phyloP scores from a whole-genome alignment of 1,140 invertebrate species.

The Aphaenogaster floridana region DNA sequence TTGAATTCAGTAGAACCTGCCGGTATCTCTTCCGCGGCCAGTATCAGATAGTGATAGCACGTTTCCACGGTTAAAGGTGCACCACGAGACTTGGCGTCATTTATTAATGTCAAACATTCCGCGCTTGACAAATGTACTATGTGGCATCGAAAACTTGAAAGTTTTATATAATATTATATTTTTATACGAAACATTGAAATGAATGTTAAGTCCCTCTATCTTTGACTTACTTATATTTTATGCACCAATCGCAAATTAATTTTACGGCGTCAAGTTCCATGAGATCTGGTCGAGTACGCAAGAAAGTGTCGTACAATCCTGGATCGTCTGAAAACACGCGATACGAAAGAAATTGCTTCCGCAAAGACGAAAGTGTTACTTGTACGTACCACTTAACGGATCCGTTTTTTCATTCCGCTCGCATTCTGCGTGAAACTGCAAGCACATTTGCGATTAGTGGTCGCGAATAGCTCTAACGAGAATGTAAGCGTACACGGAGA shows the following conservation, averaged over 20 bases:
- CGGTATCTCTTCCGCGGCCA: conserved; percentile 88
- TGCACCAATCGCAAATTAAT: conserved; percentile 88
- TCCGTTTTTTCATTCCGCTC: background rate
- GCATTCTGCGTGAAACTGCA: conserved; percentile 46
- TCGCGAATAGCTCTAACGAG: background rate
- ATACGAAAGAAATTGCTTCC: conserved; percentile 3
- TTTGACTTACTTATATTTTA: conserved; percentile 87
- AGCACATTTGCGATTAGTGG: background rate
- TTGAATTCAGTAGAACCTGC: conserved; percentile 58
- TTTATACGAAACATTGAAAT: conserved; percentile 18
- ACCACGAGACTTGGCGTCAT: conserved; percentile 83
- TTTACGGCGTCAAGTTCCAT: conserved; percentile 91
- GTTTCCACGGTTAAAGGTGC: conserved; percentile 90
- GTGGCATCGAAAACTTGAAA: conserved; percentile 89
- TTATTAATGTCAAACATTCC: conserved; percentile 86
- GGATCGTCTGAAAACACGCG: background rate
- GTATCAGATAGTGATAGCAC: conserved; percentile 91
- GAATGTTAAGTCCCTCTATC: background rate
- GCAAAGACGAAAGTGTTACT: background rate
- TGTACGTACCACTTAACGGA: background rate
- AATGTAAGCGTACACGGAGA: too few species aligned
- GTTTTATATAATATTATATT: conserved; percentile 42
- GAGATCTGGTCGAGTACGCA: conserved; percentile 88
- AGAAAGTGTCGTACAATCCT: conserved; percentile 88
- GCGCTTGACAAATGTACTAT: conserved; percentile 91